Evolutionary conservation across 2,113 vertebrate genomes (phyloP), one percentile per base, ranked within the genome.

Genomic region (Monopterus albus): DNA sequence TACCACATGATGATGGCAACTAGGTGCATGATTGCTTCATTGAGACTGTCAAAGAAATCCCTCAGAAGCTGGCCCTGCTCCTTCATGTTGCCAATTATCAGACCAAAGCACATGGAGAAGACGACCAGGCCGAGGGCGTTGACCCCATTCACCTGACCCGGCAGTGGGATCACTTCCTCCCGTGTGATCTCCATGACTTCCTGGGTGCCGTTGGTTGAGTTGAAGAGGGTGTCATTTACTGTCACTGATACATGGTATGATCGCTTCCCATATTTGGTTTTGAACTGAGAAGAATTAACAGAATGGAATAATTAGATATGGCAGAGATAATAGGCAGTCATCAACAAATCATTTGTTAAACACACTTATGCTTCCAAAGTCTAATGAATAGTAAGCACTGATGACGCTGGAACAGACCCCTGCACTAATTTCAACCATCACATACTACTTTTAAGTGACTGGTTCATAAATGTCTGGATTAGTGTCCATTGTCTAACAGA

Each of bases 1-100:
- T 60, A 98, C 97, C 97, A 99, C 97, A 98, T 98, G 67, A 98
- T 96, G 80, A 99, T 94, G 15, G 96, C 94, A 11, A 99, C 97
- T 81, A 99, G 76, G 69, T 92, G 92, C 97, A 99, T 98, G 91
- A 99, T 99, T 61, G 97, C 96, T 81, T 99, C 97, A 9, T 99
- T 99, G 55, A 99, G 95, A 69, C 94, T 94, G 87, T 99, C 95
- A 28, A 99, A 99, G 92, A 99, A 99, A 1, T 97, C 96, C 72
- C 90, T 94, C 28, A 98, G 79, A 17, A 96, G 91, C 76, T 95
- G 94, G 11, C 97, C 97, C 83, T 98, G 95, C 81, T 98, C 96
- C 84, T 95, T 98, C 96, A 99, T 98, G 86, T 93, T 98, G 77
- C 97, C 97, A 70, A 99, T 98, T 71, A 99, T 97, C 61, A 99